Conservation (phyloP, 2,797 vertebrate genomes). For the Sparus aurata region DNA sequence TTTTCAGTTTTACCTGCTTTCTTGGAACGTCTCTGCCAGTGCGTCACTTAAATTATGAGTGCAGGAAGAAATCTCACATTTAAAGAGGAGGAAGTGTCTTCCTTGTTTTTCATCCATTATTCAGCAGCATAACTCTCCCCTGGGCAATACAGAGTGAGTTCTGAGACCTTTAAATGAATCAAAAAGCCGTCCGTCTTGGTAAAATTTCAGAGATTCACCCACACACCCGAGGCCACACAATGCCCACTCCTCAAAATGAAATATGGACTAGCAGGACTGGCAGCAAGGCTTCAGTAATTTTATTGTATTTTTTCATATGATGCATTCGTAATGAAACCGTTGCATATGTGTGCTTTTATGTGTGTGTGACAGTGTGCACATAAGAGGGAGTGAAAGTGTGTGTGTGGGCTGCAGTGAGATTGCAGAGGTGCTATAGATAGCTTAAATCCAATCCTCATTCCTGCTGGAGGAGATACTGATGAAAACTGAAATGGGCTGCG, state of each 20-base stretch:
- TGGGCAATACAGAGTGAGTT: slow-evolving; percentile 62
- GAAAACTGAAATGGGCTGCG: slow-evolving; percentile 75
- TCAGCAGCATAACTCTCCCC: slow-evolving; percentile 64
- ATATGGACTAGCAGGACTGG: slow-evolving; percentile 54
- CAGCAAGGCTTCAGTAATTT: slow-evolving; percentile 51
- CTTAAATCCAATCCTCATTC: slow-evolving; percentile 74
- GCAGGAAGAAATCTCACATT: slow-evolving; percentile 49
- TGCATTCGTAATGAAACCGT: slow-evolving; percentile 71
- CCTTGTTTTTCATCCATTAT: slow-evolving; percentile 78
- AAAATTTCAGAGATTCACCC: slow-evolving; percentile 37
- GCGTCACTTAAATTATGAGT: slow-evolving; percentile 30
- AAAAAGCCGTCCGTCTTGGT: slow-evolving; percentile 63
- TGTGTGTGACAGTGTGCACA: not conserved
- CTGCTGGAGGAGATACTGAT: slow-evolving; percentile 76
- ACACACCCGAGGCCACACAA: slow-evolving; percentile 24
- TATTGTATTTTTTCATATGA: slow-evolving; percentile 69
- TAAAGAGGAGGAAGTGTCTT: slow-evolving; percentile 46
- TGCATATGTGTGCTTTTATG: slow-evolving; percentile 2
- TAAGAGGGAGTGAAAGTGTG: slow-evolving; percentile 15
- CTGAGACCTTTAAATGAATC: slow-evolving; percentile 76
- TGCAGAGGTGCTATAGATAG: slow-evolving; percentile 70
- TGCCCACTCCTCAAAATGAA: slow-evolving; percentile 54
- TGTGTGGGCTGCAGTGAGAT: slow-evolving; percentile 60
- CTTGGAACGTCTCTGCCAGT: slow-evolving; percentile 10
- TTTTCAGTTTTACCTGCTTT: slow-evolving; percentile 12